Base-by-base conservation (phyloP, 2,888 invertebrate species). In the Calameuta filiformis region DNA sequence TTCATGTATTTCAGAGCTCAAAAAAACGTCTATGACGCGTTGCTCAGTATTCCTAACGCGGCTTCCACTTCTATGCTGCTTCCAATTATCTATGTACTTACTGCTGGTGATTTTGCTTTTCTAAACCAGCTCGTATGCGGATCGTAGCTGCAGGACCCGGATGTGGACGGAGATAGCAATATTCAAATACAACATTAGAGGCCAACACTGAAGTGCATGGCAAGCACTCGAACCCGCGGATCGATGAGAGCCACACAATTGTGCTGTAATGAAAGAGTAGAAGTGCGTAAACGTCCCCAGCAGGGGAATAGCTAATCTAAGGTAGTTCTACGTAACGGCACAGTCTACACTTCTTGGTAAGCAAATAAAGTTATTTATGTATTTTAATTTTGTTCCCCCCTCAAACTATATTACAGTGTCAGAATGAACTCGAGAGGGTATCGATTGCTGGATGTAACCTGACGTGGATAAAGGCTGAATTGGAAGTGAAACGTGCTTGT, bases 221-320 rank as follows among this genome's bases (percentile, higher is more conserved):
- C 84, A 89, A 88, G 89, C 85, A 87, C 85, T 85, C 80, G 82
- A 82, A 85, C 74, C 75, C 79, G 80, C 81, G 85, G 82, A 84
- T 85, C 85, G 83, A 83, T 85, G 83, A 81, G 80, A 79, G 81
- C 76, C 79, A 77, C 78, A 83, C 76, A 56, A 73, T 71, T 68
- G 69, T 76, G 68, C 77, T 71, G 79, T 82, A 84, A 84, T 80
- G 81, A 84, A 77, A 77, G 77, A 80, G 73, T 37, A 75, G 75
- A 77, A 79, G 79, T 77, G 56, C 56, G 56, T 56, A 56, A 56
- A 56, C 56, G 56, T 56, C 9, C 56, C 23, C 56, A 56, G 9
- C 23, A 23, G 56, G 56, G 56, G 56, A 2, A 56, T 2, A 56
- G 23, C 56, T 15, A 56, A 56, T 56, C 23, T 56, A 40, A 56